These are phyloP conservation scores for Nothoprocta perdicaria DNA, from an alignment of 2,113 vertebrate species.

Conservation along the genomic window DNA sequence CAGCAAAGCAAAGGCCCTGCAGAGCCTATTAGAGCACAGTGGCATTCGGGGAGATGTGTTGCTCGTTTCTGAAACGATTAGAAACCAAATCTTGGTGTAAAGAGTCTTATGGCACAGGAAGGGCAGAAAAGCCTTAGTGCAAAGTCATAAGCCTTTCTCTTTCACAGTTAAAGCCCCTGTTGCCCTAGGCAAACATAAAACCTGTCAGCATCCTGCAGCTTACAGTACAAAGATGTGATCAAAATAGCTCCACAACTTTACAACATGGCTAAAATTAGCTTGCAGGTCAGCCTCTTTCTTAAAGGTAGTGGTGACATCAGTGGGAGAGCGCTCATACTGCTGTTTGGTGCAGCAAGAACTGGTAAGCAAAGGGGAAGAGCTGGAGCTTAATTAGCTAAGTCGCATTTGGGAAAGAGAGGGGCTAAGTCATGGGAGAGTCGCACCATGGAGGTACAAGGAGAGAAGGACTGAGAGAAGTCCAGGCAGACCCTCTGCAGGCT, in stretches of 20 bases:
- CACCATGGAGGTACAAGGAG: neutral
- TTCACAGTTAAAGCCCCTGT: constrained; percentile 23
- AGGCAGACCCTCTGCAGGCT: neutral
- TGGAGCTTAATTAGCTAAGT: neutral
- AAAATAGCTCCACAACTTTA: constrained; percentile 65
- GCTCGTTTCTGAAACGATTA: neutral
- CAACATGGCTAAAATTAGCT: constrained; percentile 56
- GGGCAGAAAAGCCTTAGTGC: neutral
- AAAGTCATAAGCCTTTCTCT: neutral
- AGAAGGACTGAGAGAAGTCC: neutral
- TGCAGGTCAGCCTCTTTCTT: constrained; percentile 61
- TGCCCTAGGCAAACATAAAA: constrained; percentile 25
- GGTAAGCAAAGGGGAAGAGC: neutral
- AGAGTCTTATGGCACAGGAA: neutral
- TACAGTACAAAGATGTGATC: constrained; percentile 16
- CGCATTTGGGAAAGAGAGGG: neutral
- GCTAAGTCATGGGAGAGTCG: neutral
- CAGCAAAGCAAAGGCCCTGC: neutral
- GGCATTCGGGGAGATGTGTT: neutral
- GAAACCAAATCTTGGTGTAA: neutral
- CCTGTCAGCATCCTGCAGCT: constrained; percentile 49
- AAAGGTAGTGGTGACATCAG: constrained; percentile 8
- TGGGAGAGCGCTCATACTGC: neutral
- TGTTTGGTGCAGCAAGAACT: neutral
- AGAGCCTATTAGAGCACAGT: neutral